Evolutionary conservation across 1,140 invertebrate genomes (phyloP), one percentile per base, ranked within the genome.

Genomic region (Achatina immaculata): DNA sequence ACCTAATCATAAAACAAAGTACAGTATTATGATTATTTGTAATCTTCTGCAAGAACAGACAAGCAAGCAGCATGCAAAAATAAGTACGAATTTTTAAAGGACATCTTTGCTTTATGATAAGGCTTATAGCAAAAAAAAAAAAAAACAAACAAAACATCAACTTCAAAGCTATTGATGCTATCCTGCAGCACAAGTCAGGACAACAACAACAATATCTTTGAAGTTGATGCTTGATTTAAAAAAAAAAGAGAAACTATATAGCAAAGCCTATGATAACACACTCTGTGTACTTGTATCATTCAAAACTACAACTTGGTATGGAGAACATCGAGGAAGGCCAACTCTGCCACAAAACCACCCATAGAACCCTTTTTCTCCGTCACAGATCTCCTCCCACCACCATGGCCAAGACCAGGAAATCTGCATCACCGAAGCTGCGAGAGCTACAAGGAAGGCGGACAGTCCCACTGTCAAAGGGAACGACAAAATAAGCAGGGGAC

Each of bases 341-440:
- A 95, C 84, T 62, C 93, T 91, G 58, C 93, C 93, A 90, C 95
- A 95, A 48, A 95, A 90, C 95, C 95, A 95, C 34, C 95, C 95
- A 87, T 95, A 95, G 90, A 95, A 95, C 0, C 95, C 95, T 90
- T 95, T 95, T 82, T 95, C 95, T 86, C 94, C 94, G 90, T 95
- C 95, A 78, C 93, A 93, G 14, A 95, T 93, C 91, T 95, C 94
- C 82, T 93, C 93, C 85, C 92, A 92, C 95, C 95, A 95, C 69
- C 93, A 93, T 45, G 92, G 92, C 76, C 93, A 94, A 85, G 93
- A 94, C 89, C 94, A 94, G 2, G 95, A 95, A 19, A 95, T 87
- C 85, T 95, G 95, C 40, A 93, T 92, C 81, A 94, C 88, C 21
- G 94, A 93, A 36, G 94, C 93, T 90, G 94, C 95, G n/a, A 95